phyloP scores from a whole-genome alignment of 2,888 invertebrate genomes.

The Drosophila suboccidentalis region DNA sequence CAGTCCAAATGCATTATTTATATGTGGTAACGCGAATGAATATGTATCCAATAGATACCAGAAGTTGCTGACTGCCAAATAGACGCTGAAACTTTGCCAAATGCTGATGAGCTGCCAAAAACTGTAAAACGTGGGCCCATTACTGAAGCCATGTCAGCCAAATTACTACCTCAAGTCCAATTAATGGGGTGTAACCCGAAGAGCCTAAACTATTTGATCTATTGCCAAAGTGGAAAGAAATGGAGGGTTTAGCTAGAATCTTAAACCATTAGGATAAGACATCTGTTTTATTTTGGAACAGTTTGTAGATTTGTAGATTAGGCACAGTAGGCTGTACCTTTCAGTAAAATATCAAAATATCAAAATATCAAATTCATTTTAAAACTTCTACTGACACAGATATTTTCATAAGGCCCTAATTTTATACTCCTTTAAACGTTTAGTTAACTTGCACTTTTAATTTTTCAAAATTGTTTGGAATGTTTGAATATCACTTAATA shows the following conservation, averaged over 20 bases:
- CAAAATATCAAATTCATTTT: background rate
- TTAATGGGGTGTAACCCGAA: conserved; percentile 11
- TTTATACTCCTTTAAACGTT: background rate
- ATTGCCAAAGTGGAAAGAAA: background rate
- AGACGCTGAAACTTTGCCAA: conserved; percentile 48
- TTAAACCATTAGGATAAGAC: too few species aligned
- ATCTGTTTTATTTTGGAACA: too few species aligned
- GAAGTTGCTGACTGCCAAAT: conserved; percentile 39
- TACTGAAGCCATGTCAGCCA: conserved; percentile 23
- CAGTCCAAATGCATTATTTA: conserved; percentile 11
- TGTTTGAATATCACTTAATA: background rate
- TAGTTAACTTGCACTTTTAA: background rate
- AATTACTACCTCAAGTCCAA: conserved; percentile 36
- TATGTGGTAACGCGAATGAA: background rate
- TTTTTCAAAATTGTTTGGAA: conserved; percentile 1
- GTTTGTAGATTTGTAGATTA: too few species aligned
- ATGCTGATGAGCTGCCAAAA: conserved; percentile 42
- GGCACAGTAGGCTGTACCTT: background rate
- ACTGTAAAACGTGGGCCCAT: conserved; percentile 40
- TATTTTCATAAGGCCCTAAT: background rate
- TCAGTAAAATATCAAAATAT: background rate
- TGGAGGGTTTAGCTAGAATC: background rate
- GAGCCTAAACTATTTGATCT: background rate
- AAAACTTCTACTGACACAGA: background rate
- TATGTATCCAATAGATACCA: conserved; percentile 7